phyloP scores from a whole-genome alignment of 2,888 invertebrate genomes.

The Seladonia tumulorum region DNA sequence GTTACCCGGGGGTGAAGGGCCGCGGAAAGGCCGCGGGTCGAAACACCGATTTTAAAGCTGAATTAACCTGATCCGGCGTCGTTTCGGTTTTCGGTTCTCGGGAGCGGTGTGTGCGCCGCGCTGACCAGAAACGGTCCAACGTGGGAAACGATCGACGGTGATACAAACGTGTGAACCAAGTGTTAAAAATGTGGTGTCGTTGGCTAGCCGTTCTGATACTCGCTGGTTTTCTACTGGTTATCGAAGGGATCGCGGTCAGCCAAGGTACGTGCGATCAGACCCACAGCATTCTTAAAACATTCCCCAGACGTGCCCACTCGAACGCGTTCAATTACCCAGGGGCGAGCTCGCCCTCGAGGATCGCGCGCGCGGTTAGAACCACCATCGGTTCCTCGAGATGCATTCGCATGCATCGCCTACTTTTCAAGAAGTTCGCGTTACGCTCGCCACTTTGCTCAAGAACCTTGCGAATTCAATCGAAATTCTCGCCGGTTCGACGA shows the following conservation, averaged over 20 bases:
- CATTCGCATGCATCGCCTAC: constrained; percentile 40
- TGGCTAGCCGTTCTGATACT: constrained; percentile 71
- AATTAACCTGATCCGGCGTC: constrained; percentile 20
- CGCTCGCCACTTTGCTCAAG: constrained; percentile 7
- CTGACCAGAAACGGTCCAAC: constrained; percentile 20
- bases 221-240: constrained; percentile 77
- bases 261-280: constrained; percentile 74
- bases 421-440: constrained; percentile 13
- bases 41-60: not conserved
- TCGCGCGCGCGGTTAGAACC: constrained; percentile 1
- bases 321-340: constrained; percentile 14
- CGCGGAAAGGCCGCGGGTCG: not conserved
- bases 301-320: constrained; percentile 19
- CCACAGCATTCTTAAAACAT: constrained; percentile 26
- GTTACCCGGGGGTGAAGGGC: not conserved
- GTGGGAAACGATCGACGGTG: constrained; percentile 47
- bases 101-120: constrained; percentile 7
- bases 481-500: not conserved
- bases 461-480: constrained; percentile 18
- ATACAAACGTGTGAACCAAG: constrained; percentile 65
- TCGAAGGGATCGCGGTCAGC: constrained; percentile 76
- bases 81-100: not conserved
- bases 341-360: not conserved
- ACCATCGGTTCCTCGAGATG: not conserved
- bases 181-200: constrained; percentile 80